Base-by-base conservation (phyloP, 2,888 invertebrate species). In the Drosophila hamatofila region DNA sequence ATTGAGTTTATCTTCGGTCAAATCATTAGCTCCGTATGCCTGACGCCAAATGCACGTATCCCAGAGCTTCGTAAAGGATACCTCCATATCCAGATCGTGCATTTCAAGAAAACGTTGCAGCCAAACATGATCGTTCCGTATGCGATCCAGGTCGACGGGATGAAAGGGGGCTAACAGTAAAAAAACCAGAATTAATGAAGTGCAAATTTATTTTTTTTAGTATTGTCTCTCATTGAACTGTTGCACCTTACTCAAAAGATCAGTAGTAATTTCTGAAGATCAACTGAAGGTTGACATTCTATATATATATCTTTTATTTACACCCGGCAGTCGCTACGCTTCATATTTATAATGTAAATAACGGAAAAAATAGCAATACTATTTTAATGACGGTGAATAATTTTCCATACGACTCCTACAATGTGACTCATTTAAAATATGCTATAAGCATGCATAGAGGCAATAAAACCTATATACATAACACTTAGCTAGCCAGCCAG, bases 41-140 rank as follows among this genome's bases (percentile, higher is more conserved):
- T 96, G 96, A 64, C 98, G 94, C 97, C 98, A 98, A 72, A 94
- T 94, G 80, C 97, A 94, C 2, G 96, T 95, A 8, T 96, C 96
- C 95, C 96, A 96, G 2, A 98, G 93, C 95, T 97, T 96, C 54
- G 95, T 94, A 0, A 96, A 92, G 0, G 97, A 94, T 49, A 94
- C 93, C 72, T 96, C 95, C 56, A 95, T 92, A 82, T 97, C 95
- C 57, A 94, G 94, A 52, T 97, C 96, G 71, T 95, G 93, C 91
- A 97, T 97, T 76, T 95, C 93, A 11, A 98, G 92, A 81, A 97
- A 96, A 68, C 96, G 93, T 80, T 94, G 94, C 9, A 97, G 89
- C 95, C 97, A 97, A 69, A 94, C 94, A 90, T 97, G 96, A 69
- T 93, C 94, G 69, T 94, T 95, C 89, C 95, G 95, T 3, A 96